Base-by-base conservation (phyloP, 2,797 vertebrate species). In the Sebastes hopkinsi region DNA sequence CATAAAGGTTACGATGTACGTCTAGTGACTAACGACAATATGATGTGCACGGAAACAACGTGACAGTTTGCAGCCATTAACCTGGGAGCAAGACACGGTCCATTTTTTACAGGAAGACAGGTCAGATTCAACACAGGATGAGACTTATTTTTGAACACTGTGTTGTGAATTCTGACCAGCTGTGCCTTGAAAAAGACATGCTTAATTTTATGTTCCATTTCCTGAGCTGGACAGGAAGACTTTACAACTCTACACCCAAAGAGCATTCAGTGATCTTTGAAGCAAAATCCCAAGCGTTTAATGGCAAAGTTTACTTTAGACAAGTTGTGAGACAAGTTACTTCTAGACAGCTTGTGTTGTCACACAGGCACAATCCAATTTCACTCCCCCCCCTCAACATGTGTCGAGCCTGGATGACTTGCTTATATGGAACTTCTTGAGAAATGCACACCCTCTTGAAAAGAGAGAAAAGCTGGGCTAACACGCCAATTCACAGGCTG, bases 1-100 rank as follows among this genome's bases (percentile, higher is more conserved):
- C 94, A 95, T 96, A 97, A 96, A 97, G 97, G 96, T 97, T 97
- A 97, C 94, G 94, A 92, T 96, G 93, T 95, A 96, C 92, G 90
- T 95, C 96, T 95, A 83, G 93, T 96, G 96, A 97, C 96, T 97
- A 97, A 96, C 94, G 96, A 96, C 91, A 92, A 91, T 95, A 95
- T 96, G 93, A 96, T 96, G 94, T 94, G 92, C 89, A 86, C 83
- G 87, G 90, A 94, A 95, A 94, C 89, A 75, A 89, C 64, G 77
- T 95, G 95, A 95, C 92, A 95, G 94, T 93, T 86, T 88, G 92
- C 86, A 92, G 92, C 91, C 92, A 95, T 96, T 96, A 95, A 95
- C 92, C 91, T 89, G 72, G 73, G 89, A 90, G 86, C 84, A 84
- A 83, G 85, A 80, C 74, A 69, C 67, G 62, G 80, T 65, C 74